Percentiles rank a stretch among this genome's conserved stretches.
phyloP scores from a whole-genome alignment of 2,113 vertebrate genomes.

The Rallus limicola region DNA sequence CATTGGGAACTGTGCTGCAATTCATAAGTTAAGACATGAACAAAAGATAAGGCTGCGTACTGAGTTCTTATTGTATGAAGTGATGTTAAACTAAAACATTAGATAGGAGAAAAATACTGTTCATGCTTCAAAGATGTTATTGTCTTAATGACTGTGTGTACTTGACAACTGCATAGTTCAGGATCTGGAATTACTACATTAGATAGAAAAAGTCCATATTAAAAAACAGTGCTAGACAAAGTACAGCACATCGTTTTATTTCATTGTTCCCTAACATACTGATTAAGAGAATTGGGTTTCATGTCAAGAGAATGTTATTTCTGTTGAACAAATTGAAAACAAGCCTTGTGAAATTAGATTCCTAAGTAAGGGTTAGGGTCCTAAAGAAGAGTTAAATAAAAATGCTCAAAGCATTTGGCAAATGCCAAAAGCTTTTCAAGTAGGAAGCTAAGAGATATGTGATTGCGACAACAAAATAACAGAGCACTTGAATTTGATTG shows the following conservation, averaged over 20 bases:
- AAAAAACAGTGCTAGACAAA: not conserved
- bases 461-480: not conserved
- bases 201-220: not conserved
- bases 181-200: not conserved
- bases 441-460: not conserved
- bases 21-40: not conserved
- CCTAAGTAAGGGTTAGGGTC: not conserved
- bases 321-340: conserved; percentile 21
- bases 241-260: not conserved
- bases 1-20: not conserved
- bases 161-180: not conserved
- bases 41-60: not conserved
- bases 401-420: not conserved
- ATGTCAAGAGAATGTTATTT: not conserved
- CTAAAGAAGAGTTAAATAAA: conserved; percentile 39
- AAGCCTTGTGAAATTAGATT: conserved; percentile 11
- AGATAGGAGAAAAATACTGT: not conserved
- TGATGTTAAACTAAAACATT: not conserved
- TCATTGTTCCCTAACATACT: not conserved
- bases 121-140: not conserved
- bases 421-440: conserved; percentile 6
- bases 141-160: not conserved
- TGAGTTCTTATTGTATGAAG: not conserved
- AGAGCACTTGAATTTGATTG: conserved; percentile 7
- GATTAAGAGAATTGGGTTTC: not conserved